A percentile compares a stretch with the other conserved stretches of the same genome.
phyloP scores from a whole-genome alignment of 2,113 vertebrate genomes.

The Toxotes chatareus region DNA sequence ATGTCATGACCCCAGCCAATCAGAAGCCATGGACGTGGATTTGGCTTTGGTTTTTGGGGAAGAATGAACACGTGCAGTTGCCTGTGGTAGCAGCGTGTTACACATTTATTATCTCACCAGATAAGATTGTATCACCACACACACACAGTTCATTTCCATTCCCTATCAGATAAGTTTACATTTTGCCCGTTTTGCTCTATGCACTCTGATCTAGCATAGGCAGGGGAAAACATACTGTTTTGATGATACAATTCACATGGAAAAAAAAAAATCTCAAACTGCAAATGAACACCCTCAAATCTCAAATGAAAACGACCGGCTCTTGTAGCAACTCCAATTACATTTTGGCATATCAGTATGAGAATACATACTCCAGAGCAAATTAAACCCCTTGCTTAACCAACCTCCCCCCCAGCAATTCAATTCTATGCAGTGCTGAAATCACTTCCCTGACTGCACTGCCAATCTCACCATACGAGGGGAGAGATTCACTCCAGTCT shows the following conservation, averaged over 20 bases:
- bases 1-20: slow-evolving; percentile 66
- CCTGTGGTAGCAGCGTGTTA: slow-evolving; percentile 18
- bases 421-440: slow-evolving; percentile 75
- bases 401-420: slow-evolving; percentile 79
- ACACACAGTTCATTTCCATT: slow-evolving; percentile 36
- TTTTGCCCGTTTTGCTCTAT: slow-evolving; percentile 21
- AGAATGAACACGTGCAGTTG: slow-evolving; percentile 1
- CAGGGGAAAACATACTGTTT: slow-evolving; percentile 54
- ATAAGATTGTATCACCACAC: slow-evolving; percentile 39
- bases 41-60: slow-evolving; percentile 20
- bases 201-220: slow-evolving; percentile 29
- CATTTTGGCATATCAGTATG: slow-evolving; percentile 80
- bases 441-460: slow-evolving; percentile 80
- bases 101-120: slow-evolving; percentile 33
- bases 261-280: slow-evolving; percentile 53
- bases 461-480: slow-evolving; percentile 73
- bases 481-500: slow-evolving; percentile 74
- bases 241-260: slow-evolving; percentile 36
- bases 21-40: slow-evolving; percentile 15
- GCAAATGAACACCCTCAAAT: slow-evolving; percentile 69
- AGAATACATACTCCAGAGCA: slow-evolving; percentile 81
- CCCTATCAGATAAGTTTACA: slow-evolving; percentile 32
- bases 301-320: slow-evolving; percentile 78
- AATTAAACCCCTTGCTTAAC: slow-evolving; percentile 85
- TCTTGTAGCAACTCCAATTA: slow-evolving; percentile 83